Evolutionary conservation across 2,113 vertebrate genomes (phyloP).

Genomic region (Centropus unirufus): DNA sequence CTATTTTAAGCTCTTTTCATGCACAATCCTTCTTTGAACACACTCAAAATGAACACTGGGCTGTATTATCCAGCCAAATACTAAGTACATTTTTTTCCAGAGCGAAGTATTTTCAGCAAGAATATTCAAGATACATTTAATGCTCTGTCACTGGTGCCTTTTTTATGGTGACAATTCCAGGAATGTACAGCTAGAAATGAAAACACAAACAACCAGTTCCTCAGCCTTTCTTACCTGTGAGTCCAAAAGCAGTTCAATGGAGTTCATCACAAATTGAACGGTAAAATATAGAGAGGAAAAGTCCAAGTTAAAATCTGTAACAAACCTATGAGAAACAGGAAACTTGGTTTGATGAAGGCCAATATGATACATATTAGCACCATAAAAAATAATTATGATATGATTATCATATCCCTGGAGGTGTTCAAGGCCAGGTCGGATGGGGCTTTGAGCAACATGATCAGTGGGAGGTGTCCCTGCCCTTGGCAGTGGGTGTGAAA

Average conservation of each 20-base stretch:
- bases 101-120: neutral
- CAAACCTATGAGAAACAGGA: neutral
- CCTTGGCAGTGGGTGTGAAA: too few relatives aligned
- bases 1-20: neutral
- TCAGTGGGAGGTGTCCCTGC: too few relatives aligned
- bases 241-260: neutral
- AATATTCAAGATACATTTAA: neutral
- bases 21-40: neutral
- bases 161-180: neutral
- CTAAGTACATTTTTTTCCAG: neutral
- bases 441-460: too few relatives aligned
- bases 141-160: neutral
- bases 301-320: neutral
- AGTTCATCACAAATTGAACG: neutral
- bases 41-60: neutral
- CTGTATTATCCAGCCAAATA: neutral
- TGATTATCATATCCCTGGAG: too few relatives aligned
- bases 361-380: neutral
- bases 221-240: neutral
- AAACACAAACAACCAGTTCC: neutral
- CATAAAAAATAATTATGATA: too few relatives aligned
- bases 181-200: neutral
- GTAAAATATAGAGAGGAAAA: neutral
- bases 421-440: too few relatives aligned
- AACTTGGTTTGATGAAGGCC: neutral